Evolutionary conservation across 2,113 vertebrate genomes (phyloP), one percentile per base, ranked within the genome.

Genomic region (Tychaedon coryphoeus): DNA sequence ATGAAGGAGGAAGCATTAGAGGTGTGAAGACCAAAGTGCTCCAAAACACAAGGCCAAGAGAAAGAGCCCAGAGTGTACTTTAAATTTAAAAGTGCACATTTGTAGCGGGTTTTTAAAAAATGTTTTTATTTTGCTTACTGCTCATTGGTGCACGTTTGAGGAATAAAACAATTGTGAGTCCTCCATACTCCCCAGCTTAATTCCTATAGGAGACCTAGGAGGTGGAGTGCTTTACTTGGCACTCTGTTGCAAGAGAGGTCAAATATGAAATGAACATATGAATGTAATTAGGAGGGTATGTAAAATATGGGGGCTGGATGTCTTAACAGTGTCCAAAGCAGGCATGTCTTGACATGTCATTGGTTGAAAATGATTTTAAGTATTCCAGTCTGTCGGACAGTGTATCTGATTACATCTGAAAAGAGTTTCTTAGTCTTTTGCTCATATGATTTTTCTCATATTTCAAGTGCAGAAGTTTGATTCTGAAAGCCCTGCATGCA

Each of bases 261-360:
- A 96, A 97, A 96, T 92, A 95, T 80, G 71, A 97, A 84, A 89
- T 74, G 54, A 96, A 92, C 95, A 96, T 92, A 88, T 75, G 96
- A 94, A 91, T 97, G 93, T 66, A 93, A 97, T 98, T 95, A 94
- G 73, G 80, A 96, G 96, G 60, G 86, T 74, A 97, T 96, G 96
- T 80, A 94, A 96, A 96, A 92, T 97, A 96, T 84, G 85, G 95
- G 83, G 82, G 79, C 93, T 96, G 88, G 94, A 94, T 92, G 86
- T 92, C 95, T 97, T 95, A 94, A 93, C 75, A 86, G 92, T 60
- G 85, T 97, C 97, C 92, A 9, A 93, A 93, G 71, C 86, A 96
- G 92, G 88, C 97, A 94, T 91, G 96, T 86, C 93, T 95, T 96
- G 80, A 97, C 95, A 81, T 97, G 97, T 90, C 36, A 56, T 90